phyloP scores from a whole-genome alignment of 2,888 invertebrate species.

The Notodonta ziczac region DNA sequence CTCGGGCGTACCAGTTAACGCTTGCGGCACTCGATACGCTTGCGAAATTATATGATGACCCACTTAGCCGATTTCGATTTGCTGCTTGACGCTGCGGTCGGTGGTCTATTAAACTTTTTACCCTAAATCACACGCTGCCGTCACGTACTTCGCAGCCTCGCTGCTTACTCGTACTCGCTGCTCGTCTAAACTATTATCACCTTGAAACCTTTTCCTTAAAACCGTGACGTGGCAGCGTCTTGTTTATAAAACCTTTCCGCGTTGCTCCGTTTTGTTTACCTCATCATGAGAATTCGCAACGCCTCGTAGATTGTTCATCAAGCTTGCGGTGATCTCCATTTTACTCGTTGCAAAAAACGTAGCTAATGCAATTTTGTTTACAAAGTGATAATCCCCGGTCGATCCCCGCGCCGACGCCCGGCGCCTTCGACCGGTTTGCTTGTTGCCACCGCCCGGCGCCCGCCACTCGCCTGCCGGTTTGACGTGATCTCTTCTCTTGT shows the following conservation, averaged over 20 bases:
- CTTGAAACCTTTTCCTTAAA: conserved; percentile 29
- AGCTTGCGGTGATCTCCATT: conserved; percentile 36
- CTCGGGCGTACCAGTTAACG: conserved; percentile 77
- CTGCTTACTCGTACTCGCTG: too few species aligned
- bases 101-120: conserved; percentile 65
- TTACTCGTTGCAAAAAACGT: conserved; percentile 52
- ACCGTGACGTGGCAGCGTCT: conserved; percentile 8
- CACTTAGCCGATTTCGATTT: conserved; percentile 79
- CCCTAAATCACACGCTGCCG: conserved; percentile 49
- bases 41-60: conserved; percentile 83
- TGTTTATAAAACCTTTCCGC: conserved; percentile 18
- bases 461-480: conserved; percentile 73
- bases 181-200: conserved; percentile 28
- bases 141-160: conserved; percentile 48
- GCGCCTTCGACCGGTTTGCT: conserved; percentile 82
- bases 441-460: conserved; percentile 75
- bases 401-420: conserved; percentile 65
- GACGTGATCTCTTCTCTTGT: conserved; percentile 80
- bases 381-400: conserved; percentile 75
- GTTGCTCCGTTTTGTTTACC: conserved; percentile 11
- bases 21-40: conserved; percentile 81
- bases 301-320: conserved; percentile 33
- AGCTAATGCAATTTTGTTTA: conserved; percentile 79
- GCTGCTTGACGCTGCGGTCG: conserved; percentile 66
- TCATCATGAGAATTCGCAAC: conserved; percentile 19